These are phyloP conservation scores for Xestia ashworthii DNA, from an alignment of 2,888 invertebrate species.

Conservation along the genomic window DNA sequence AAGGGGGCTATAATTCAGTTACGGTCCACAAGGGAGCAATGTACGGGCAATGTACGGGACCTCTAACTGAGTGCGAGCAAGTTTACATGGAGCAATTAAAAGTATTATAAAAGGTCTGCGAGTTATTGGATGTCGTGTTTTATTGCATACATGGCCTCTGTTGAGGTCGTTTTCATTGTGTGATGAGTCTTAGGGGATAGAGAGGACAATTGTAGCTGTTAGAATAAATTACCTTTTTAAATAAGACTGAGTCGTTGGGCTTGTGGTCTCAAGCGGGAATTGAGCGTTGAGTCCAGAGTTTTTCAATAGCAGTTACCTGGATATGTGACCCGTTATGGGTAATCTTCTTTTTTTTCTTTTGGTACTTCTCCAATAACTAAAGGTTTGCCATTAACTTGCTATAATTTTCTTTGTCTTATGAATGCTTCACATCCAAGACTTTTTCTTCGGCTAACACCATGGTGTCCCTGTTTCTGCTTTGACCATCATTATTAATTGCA, in stretches of 20 bases:
- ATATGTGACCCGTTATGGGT: neutral
- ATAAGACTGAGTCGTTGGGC: neutral
- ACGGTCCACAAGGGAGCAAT: slow-evolving; percentile 55
- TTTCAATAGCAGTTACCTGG: neutral
- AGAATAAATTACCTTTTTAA: slow-evolving; percentile 2
- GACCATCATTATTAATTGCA: neutral
- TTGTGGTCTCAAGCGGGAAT: neutral
- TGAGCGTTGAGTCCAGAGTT: neutral
- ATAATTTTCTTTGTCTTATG: neutral
- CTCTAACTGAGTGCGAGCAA: slow-evolving; percentile 49
- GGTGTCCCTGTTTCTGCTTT: neutral
- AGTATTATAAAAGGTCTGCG: slow-evolving; percentile 55
- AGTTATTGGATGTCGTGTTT: slow-evolving; percentile 44
- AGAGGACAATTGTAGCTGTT: slow-evolving; percentile 8
- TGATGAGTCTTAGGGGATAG: slow-evolving; percentile 22
- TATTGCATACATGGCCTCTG: slow-evolving; percentile 32
- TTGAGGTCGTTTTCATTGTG: slow-evolving; percentile 9
- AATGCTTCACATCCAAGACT: neutral
- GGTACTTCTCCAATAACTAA: neutral
- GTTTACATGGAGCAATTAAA: slow-evolving; percentile 66
- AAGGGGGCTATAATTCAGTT: slow-evolving; percentile 71
- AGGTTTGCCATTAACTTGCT: neutral
- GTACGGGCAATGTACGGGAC: slow-evolving; percentile 43
- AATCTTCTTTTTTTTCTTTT: neutral
- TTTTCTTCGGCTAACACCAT: neutral